Evolutionary conservation across 2,888 invertebrate genomes (phyloP), one percentile per base, ranked within the genome.

Genomic region (Polydrusus cervinus): DNA sequence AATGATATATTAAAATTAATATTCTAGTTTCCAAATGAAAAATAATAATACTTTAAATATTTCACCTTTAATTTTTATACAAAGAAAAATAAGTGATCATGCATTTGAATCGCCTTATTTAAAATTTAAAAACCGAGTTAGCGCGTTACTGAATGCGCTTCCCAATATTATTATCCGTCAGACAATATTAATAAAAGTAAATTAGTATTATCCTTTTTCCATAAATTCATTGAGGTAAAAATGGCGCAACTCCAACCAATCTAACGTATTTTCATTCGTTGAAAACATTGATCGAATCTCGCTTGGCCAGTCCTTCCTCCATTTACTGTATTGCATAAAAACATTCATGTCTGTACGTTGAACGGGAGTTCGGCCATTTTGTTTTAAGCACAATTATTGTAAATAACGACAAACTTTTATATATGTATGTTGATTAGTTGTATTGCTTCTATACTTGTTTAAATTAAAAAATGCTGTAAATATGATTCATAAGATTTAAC

Each of bases 251-350:
- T 60, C 38, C 57, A 43, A 13, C 18, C 0, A n/a, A n/a, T n/a
- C n/a, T n/a, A 40, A 49, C 43, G 25, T 40, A 55, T 34, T 53
- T 20, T 45, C 20, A 68, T 68, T 68, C 68, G 68, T 47, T 45
- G 45, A 47, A 57, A 25, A 18, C 68, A 66, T 40, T 43, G 68
- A 68, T 68, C 68, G 57, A 68, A 67, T 67, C 67, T 67, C 60
- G 14, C 45, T 13, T 45, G 14, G 60, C 60, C 66, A 66, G 38
- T 16, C 57, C 68, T 45, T 45, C 40, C 67, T 38, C 18, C 55
- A 20, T 68, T 34, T 34, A 34, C 34, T 34, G 7, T 8, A 10
- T 34, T 45, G 25, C 68, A 68, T 68, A 68, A 68, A 68, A 45
- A 68, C 43, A 47, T 68, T 68, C 57, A 68, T 45, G 20, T 45